A percentile compares a stretch with the other conserved stretches of the same genome.
Conservation (phyloP, 2,797 vertebrate genomes). For the Sternotherus odoratus region DNA sequence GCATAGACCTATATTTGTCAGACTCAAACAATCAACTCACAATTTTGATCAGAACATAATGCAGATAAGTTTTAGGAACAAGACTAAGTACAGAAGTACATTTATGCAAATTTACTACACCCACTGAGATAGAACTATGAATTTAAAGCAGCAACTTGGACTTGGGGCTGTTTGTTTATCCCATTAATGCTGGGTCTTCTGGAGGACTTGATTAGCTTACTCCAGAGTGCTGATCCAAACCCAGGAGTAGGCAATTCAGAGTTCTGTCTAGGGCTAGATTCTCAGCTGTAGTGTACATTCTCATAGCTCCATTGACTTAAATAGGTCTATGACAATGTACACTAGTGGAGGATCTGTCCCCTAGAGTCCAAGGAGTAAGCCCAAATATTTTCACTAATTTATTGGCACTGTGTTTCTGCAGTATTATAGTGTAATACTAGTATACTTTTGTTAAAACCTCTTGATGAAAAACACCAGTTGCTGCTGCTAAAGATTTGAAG, state of each 20-base stretch:
- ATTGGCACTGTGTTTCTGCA: background rate
- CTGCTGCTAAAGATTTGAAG: background rate
- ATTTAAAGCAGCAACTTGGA: background rate
- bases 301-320: background rate
- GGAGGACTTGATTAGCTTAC: conserved; percentile 8
- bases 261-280: background rate
- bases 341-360: background rate
- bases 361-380: background rate
- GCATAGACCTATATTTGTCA: background rate
- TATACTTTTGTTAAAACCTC: background rate
- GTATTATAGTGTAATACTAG: background rate
- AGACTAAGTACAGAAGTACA: conserved; percentile 21
- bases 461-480: background rate
- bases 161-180: conserved; percentile 1
- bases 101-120: conserved; percentile 4
- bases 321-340: background rate
- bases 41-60: background rate
- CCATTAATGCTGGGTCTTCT: background rate
- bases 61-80: conserved; percentile 35
- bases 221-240: background rate
- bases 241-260: background rate
- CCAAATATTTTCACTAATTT: background rate
- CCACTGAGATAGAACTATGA: background rate
- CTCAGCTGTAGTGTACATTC: background rate
- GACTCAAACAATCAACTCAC: background rate